phyloP scores from a whole-genome alignment of 1,140 invertebrate genomes.

The Drosophila suzukii region DNA sequence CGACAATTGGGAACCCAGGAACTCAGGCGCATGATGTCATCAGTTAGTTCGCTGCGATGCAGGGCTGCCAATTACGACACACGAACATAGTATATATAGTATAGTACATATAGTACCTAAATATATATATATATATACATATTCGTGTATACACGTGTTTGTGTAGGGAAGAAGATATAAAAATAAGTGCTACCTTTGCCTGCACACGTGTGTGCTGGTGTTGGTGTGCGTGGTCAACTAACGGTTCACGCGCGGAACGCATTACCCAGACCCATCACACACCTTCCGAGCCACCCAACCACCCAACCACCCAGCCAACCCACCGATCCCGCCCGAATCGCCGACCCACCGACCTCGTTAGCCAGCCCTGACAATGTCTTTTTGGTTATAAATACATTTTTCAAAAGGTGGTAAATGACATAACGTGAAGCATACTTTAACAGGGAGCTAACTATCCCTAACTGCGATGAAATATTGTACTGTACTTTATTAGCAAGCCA shows the following conservation, averaged over 20 bases:
- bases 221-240: slow-evolving; percentile 49
- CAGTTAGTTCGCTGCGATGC: slow-evolving; percentile 38
- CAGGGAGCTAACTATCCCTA: slow-evolving; percentile 6
- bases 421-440: slow-evolving; percentile 24
- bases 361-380: slow-evolving; percentile 36
- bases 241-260: slow-evolving; percentile 48
- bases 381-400: slow-evolving; percentile 56
- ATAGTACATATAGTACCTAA: neutral
- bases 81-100: slow-evolving; percentile 15
- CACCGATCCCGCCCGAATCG: slow-evolving; percentile 2
- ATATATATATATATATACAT: slow-evolving; percentile 9
- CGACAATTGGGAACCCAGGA: slow-evolving; percentile 10
- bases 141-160: slow-evolving; percentile 26
- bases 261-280: slow-evolving; percentile 31
- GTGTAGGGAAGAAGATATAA: slow-evolving; percentile 28
- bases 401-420: slow-evolving; percentile 44
- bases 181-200: slow-evolving; percentile 45
- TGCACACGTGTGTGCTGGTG: slow-evolving; percentile 7
- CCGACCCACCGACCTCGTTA: slow-evolving; percentile 29
- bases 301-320: too few relatives aligned
- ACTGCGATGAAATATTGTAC: neutral
- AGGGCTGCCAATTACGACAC: slow-evolving; percentile 69
- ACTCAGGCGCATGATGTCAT: slow-evolving; percentile 67
- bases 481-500: neutral
- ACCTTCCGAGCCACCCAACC: neutral